These are phyloP conservation scores for Lucinisca nassula DNA, from an alignment of 2,888 invertebrate genomes.

Conservation along the genomic window DNA sequence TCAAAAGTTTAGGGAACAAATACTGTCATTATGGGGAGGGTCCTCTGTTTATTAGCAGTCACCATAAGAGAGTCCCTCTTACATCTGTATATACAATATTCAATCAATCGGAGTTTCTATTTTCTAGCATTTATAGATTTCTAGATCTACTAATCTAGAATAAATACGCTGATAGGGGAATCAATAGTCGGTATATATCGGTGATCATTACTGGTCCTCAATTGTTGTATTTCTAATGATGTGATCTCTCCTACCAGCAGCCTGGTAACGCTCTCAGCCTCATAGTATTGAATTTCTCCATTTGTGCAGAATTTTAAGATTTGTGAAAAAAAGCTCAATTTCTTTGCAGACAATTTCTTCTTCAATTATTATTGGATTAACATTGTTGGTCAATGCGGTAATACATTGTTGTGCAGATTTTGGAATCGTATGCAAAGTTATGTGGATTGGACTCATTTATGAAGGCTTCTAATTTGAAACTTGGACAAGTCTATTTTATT, in stretches of 20 bases:
- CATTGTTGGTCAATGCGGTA: neutral
- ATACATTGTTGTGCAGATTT: neutral
- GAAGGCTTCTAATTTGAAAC: too few species aligned
- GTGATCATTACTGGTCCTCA: neutral
- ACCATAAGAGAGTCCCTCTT: neutral
- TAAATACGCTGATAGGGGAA: neutral
- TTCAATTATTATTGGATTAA: neutral
- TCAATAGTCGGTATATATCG: conserved; percentile 3
- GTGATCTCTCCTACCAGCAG: neutral
- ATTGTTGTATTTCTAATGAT: conserved; percentile 2
- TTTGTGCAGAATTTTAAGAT: neutral
- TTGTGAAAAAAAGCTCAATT: neutral
- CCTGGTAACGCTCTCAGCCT: neutral
- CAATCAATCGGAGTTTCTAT: neutral
- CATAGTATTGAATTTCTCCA: neutral
- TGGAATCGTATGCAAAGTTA: neutral
- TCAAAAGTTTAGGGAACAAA: too few species aligned
- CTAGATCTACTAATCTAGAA: conserved; percentile 5
- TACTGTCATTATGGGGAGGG: too few species aligned
- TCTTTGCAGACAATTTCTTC: neutral
- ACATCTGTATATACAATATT: neutral
- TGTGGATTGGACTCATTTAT: too few species aligned
- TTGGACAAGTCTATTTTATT: too few species aligned
- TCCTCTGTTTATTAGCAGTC: too few species aligned
- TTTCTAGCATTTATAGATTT: conserved; percentile 8